These are phyloP conservation scores for Limanda limanda DNA, from an alignment of 2,113 vertebrate genomes.

Conservation along the genomic window DNA sequence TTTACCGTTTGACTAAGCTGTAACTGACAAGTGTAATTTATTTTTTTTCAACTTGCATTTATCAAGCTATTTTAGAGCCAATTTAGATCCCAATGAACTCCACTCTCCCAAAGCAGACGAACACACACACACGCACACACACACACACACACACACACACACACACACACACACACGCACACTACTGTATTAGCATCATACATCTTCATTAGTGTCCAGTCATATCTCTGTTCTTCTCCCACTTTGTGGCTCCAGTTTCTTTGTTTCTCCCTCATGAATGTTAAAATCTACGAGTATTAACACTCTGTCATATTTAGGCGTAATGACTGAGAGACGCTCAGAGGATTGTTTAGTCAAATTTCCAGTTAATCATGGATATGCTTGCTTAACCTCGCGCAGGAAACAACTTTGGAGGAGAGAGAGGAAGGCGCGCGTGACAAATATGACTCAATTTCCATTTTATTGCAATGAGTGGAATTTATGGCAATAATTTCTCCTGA, in stretches of 20 bases:
- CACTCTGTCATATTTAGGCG: conserved; percentile 64
- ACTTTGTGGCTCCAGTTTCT: conserved; percentile 45
- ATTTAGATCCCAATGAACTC: conserved; percentile 64
- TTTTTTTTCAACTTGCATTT: conserved; percentile 52
- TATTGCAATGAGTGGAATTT: conserved; percentile 56
- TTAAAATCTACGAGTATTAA: conserved; percentile 57
- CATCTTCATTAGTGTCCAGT: conserved; percentile 74
- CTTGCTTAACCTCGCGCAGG: conserved; percentile 50
- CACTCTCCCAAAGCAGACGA: conserved; percentile 16
- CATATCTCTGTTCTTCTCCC: conserved; percentile 59
- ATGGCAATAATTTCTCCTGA: conserved; percentile 44
- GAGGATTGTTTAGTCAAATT: conserved; percentile 58
- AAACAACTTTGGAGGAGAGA: conserved; percentile 16
- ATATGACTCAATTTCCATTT: conserved; percentile 59
- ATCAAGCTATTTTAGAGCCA: conserved; percentile 61
- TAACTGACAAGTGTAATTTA: conserved; percentile 65
- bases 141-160: conserved; percentile 7
- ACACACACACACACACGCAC: conserved; percentile 23
- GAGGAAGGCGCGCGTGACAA: conserved; percentile 14
- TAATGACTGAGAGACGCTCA: conserved; percentile 55
- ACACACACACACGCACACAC: conserved; percentile 25
- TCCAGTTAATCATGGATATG: conserved; percentile 57
- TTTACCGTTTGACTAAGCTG: conserved; percentile 65
- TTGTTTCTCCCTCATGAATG: conserved; percentile 64
- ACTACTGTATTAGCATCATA: conserved; percentile 66